Percentiles rank a stretch among this genome's conserved stretches.
phyloP scores from a whole-genome alignment of 1,140 invertebrate species.

The Sesamia nonagrioides region DNA sequence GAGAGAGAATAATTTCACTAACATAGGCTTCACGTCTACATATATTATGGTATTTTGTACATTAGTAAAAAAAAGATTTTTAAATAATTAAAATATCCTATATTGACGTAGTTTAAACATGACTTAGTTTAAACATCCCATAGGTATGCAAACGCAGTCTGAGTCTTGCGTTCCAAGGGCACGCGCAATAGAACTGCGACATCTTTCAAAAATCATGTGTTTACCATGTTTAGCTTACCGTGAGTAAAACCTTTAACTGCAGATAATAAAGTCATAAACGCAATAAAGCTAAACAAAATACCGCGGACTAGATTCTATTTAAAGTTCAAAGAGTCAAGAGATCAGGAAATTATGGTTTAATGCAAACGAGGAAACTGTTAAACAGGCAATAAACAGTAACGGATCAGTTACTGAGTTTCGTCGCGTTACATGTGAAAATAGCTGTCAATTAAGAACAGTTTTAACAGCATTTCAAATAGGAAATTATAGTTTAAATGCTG shows the following conservation, averaged over 20 bases:
- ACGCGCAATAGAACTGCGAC: too few species aligned
- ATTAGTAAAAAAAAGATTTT: too few species aligned
- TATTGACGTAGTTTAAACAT: too few species aligned
- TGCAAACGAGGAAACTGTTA: slow-evolving; percentile 37
- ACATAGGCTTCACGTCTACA: not conserved
- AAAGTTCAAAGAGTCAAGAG: slow-evolving; percentile 35
- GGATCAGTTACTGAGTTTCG: not conserved
- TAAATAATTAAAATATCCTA: too few species aligned
- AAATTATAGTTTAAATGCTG: not conserved
- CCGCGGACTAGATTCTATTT: slow-evolving; percentile 16
- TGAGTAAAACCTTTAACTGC: not conserved
- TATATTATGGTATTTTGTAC: too few species aligned
- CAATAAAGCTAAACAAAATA: not conserved
- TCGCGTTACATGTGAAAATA: slow-evolving; percentile 8
- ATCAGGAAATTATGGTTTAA: slow-evolving; percentile 25
- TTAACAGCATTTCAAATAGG: too few species aligned
- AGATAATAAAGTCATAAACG: not conserved
- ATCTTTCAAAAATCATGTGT: too few species aligned
- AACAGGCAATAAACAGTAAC: slow-evolving; percentile 14
- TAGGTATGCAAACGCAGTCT: too few species aligned
- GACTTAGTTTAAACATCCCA: too few species aligned
- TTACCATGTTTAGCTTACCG: too few species aligned
- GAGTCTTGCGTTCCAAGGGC: too few species aligned
- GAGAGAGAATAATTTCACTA: slow-evolving; percentile 2
- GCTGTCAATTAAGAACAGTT: slow-evolving; percentile 3